Evolutionary conservation across 2,797 vertebrate species (phyloP).

Genomic region (Acanthurus tractus): DNA sequence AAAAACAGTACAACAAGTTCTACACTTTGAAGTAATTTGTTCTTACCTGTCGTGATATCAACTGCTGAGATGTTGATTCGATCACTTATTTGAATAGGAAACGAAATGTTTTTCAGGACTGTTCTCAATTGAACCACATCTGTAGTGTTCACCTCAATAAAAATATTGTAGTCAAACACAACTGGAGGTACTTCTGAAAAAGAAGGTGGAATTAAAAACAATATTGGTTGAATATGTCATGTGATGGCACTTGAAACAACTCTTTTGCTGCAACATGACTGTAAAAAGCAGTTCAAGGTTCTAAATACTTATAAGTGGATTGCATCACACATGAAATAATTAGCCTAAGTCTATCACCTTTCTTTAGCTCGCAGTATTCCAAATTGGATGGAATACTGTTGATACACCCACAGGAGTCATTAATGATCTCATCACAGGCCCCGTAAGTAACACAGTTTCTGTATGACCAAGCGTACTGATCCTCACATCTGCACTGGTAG

Average conservation of each 20-base stretch:
- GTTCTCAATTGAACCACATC: conserved; percentile 36
- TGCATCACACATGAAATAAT: background rate
- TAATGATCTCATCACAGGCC: conserved; percentile 54
- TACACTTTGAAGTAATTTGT: background rate
- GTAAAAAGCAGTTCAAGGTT: background rate
- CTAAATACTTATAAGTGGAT: background rate
- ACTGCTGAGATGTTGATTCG: conserved; percentile 44
- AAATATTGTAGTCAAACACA: conserved; percentile 51
- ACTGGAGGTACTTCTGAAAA: conserved; percentile 7
- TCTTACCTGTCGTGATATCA: conserved; percentile 61
- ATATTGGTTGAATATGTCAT: background rate
- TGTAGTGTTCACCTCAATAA: conserved; percentile 49
- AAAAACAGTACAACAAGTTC: background rate
- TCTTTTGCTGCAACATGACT: background rate
- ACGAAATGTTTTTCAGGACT: conserved; percentile 15
- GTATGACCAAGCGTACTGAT: conserved; percentile 84
- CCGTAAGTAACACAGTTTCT: conserved; percentile 67
- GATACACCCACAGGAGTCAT: conserved; percentile 75
- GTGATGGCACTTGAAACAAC: background rate
- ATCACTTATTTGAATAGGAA: conserved; percentile 35
- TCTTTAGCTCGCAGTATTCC: conserved; percentile 82
- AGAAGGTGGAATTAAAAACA: background rate
- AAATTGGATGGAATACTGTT: conserved; percentile 70
- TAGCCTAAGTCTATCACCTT: conserved; percentile 68
- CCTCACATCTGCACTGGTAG: conserved; percentile 86